A percentile compares a stretch with the other conserved stretches of the same genome.
Conservation (phyloP, 2,888 invertebrate genomes). For the Epinotia brunnichana region DNA sequence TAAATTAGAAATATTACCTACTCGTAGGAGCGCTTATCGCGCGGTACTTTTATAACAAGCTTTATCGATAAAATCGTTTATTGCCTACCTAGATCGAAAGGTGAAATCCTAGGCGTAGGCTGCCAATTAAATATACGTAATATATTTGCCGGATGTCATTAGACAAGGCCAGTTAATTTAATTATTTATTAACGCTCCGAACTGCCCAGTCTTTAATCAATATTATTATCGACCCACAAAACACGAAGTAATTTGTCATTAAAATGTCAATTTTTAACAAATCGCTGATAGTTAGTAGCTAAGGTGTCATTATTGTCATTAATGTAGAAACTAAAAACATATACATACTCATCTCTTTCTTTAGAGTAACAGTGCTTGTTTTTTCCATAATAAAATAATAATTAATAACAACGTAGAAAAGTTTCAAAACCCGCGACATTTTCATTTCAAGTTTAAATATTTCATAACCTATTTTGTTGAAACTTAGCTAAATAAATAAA, state of each 20-base stretch:
- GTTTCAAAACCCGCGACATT: no score
- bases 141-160: constrained; percentile 57
- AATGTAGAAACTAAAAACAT: no score
- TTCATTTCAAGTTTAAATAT: no score
- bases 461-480: no score
- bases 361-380: no score
- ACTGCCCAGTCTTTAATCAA: constrained; percentile 51
- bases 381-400: no score
- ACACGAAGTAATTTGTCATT: constrained; percentile 54
- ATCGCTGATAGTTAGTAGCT: background rate
- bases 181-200: constrained; percentile 52
- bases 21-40: background rate
- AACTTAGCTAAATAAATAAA: no score
- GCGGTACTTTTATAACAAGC: constrained; percentile 13
- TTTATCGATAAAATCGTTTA: constrained; percentile 22
- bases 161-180: constrained; percentile 55
- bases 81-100: constrained; percentile 10
- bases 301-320: no score
- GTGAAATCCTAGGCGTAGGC: constrained; percentile 17
- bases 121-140: constrained; percentile 43
- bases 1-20: background rate
- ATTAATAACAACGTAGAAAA: no score
- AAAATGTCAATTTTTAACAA: constrained; percentile 43
- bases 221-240: constrained; percentile 53
- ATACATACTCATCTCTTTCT: no score